Evolutionary conservation across 2,113 vertebrate species (phyloP).

Genomic region (Athene noctua): DNA sequence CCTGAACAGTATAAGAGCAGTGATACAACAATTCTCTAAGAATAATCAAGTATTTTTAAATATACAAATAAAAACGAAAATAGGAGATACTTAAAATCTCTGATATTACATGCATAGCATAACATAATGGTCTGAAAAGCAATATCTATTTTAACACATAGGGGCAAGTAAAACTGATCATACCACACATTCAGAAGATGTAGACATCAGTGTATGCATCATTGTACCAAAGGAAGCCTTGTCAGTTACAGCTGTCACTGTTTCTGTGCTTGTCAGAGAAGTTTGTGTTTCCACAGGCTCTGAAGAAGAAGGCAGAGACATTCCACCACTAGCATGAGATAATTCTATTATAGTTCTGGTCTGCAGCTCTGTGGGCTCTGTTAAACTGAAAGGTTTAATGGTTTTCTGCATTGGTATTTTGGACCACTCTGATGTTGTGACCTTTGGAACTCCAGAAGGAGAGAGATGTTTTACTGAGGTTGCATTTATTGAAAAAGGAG

Average conservation of each 20-base stretch:
- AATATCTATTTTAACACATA: not conserved
- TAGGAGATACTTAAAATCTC: not conserved
- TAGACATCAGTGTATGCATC: constrained; percentile 28
- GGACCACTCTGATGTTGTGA: not conserved
- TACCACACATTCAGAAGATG: constrained; percentile 66
- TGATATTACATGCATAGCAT: not conserved
- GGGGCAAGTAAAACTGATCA: not conserved
- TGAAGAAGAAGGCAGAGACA: not conserved
- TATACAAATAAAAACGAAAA: not conserved
- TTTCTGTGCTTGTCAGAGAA: constrained; percentile 2
- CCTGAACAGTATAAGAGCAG: not conserved
- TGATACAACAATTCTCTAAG: not conserved
- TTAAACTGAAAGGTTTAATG: not conserved
- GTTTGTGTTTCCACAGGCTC: not conserved
- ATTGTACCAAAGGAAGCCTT: constrained; percentile 50
- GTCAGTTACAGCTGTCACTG: not conserved
- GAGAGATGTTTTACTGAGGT: constrained; percentile 12
- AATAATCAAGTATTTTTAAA: not conserved
- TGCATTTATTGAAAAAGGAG: not conserved
- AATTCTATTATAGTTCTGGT: not conserved
- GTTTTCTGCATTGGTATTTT: not conserved
- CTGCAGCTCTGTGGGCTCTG: constrained; percentile 15
- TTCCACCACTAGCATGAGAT: not conserved
- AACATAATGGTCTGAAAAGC: not conserved
- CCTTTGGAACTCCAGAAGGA: not conserved